Evolutionary conservation across 37 sponge, comb jelly and placozoan species (phyloP).

Genomic region (Theonella swinhoei): DNA sequence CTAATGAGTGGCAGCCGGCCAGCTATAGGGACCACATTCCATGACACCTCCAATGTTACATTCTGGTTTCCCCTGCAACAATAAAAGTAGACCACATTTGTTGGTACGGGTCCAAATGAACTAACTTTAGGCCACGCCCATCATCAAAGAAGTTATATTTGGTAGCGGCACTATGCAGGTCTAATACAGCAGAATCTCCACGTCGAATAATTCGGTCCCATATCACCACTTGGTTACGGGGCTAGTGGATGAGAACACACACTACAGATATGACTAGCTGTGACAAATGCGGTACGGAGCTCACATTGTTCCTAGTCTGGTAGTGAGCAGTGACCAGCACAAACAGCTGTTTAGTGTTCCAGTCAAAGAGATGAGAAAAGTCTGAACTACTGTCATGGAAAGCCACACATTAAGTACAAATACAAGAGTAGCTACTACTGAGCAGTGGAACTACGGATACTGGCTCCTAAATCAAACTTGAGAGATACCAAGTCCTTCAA

Average conservation of each 20-base stretch:
- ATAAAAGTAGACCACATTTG: background rate
- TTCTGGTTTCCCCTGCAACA: slow-evolving; percentile 73
- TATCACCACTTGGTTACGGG: slow-evolving; percentile 84
- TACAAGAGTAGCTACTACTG: background rate
- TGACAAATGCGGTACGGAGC: background rate
- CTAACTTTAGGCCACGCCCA: slow-evolving; percentile 82
- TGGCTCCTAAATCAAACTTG: slow-evolving; percentile 46
- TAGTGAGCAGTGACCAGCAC: slow-evolving; percentile 88
- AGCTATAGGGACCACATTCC: slow-evolving; percentile 94
- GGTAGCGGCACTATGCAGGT: slow-evolving; percentile 43
- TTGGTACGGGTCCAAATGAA: background rate
- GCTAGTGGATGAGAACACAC: slow-evolving; percentile 12
- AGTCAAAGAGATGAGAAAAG: slow-evolving; percentile 84
- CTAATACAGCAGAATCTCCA: slow-evolving; percentile 75
- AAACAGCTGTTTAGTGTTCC: slow-evolving; percentile 97
- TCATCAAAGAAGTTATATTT: slow-evolving; percentile 95
- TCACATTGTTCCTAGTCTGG: slow-evolving; percentile 69
- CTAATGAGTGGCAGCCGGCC: slow-evolving; percentile 79
- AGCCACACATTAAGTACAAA: background rate
- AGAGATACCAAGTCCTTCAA: slow-evolving; percentile 53
- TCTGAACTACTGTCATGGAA: slow-evolving; percentile 11
- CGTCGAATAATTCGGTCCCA: slow-evolving; percentile 95
- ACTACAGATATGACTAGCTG: background rate
- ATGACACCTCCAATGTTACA: slow-evolving; percentile 75
- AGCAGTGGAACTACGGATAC: slow-evolving; percentile 43